Evolutionary conservation across 2,113 vertebrate genomes (phyloP).

Genomic region (Bothrops jararaca): DNA sequence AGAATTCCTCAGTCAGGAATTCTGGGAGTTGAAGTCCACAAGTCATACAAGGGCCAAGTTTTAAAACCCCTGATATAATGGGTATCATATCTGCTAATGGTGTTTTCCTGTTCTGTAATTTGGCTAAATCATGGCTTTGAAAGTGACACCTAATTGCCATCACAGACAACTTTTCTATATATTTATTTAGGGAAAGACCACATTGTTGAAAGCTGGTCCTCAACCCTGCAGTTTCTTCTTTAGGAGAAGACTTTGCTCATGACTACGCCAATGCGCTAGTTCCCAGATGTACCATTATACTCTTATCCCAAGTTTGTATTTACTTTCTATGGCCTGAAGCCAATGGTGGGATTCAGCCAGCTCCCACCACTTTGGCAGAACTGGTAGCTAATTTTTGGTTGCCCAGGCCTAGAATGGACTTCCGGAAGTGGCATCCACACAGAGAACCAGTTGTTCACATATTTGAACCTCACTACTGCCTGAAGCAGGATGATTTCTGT

Average conservation of each 20-base stretch:
- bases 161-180: background rate
- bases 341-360: no score
- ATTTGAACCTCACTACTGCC: no score
- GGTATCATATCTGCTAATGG: background rate
- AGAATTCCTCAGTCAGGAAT: no score
- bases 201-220: background rate
- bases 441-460: no score
- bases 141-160: background rate
- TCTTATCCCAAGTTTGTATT: background rate
- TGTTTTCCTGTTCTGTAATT: background rate
- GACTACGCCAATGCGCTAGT: background rate
- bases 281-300: background rate
- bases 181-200: background rate
- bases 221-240: background rate
- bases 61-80: background rate
- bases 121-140: background rate
- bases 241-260: background rate
- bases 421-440: no score
- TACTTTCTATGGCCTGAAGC: background rate
- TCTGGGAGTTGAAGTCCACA: no score
- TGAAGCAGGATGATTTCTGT: background rate
- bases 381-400: no score
- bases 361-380: no score
- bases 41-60: no score
- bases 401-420: no score